Percentiles rank a stretch among this genome's conserved stretches.
Evolutionary conservation across 2,888 invertebrate genomes (phyloP).

Genomic region (Mythimna albipuncta): DNA sequence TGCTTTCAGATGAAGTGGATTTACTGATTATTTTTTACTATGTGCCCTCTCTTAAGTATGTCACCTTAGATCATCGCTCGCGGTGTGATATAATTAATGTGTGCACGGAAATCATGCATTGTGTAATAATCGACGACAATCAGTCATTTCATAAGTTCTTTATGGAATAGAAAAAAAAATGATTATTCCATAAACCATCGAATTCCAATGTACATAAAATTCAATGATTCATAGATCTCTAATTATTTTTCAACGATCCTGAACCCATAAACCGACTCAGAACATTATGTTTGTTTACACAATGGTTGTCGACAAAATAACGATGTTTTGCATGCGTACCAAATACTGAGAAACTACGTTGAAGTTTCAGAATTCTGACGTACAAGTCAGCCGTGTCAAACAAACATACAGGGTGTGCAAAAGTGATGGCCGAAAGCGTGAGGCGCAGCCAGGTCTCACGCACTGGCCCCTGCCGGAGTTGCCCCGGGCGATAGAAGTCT

Average conservation of each 20-base stretch:
- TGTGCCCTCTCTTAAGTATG: constrained; percentile 19
- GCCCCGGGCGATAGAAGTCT: too few relatives aligned
- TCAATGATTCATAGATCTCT: background rate
- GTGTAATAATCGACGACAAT: constrained; percentile 11
- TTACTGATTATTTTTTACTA: background rate
- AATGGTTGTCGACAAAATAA: constrained; percentile 22
- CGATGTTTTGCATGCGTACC: constrained; percentile 39
- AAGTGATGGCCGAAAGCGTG: too few relatives aligned
- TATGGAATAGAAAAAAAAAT: background rate
- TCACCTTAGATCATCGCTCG: constrained; percentile 46
- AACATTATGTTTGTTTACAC: constrained; percentile 42
- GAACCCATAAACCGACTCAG: constrained; percentile 31
- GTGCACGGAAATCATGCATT: constrained; percentile 5
- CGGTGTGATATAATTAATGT: constrained; percentile 29
- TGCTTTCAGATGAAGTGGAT: background rate
- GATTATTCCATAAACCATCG: background rate
- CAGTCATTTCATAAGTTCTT: constrained; percentile 1
- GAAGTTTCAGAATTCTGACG: constrained; percentile 22
- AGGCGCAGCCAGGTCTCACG: too few relatives aligned
- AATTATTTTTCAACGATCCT: constrained; percentile 24
- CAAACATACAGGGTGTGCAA: too few relatives aligned
- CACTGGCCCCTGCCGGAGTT: too few relatives aligned
- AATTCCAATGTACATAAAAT: background rate
- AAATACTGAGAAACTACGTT: background rate
- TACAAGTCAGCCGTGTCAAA: constrained; percentile 18